These are phyloP conservation scores for Trichechus manatus DNA, from an alignment of 2,113 vertebrate species.

Conservation along the genomic window DNA sequence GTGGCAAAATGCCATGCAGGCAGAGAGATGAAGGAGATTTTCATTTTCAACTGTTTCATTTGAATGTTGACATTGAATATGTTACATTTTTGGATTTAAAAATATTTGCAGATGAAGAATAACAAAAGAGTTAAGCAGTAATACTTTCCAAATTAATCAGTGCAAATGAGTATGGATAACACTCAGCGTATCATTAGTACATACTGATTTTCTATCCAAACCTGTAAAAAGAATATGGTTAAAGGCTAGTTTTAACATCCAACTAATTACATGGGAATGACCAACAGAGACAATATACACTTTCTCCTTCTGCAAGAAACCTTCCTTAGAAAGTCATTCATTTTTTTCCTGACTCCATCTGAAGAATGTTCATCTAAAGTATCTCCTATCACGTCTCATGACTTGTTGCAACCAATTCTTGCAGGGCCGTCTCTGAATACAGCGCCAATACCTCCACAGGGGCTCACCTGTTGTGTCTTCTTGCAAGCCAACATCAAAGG, in stretches of 20 bases:
- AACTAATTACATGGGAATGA: neutral
- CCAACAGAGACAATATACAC: neutral
- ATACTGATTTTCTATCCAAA: neutral
- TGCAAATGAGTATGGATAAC: neutral
- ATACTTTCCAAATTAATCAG: neutral
- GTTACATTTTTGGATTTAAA: neutral
- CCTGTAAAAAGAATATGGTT: neutral
- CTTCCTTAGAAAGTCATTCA: neutral
- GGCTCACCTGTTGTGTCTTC: slow-evolving; percentile 94
- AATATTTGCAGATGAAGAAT: neutral
- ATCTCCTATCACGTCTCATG: accelerated
- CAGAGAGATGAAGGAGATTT: neutral
- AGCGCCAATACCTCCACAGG: accelerated
- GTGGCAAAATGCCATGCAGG: neutral
- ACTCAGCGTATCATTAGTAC: neutral
- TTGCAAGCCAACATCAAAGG: slow-evolving; percentile 97
- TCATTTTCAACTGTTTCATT: neutral
- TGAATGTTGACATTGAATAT: neutral
- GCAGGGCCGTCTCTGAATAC: accelerated
- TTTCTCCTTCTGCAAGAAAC: neutral
- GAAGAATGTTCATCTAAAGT: neutral
- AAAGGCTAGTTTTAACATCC: neutral
- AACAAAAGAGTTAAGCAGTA: neutral
- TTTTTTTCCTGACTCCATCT: neutral
- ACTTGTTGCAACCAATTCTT: accelerated